Percentiles rank a stretch among this genome's conserved stretches.
These are phyloP conservation scores for Phrynocephalus forsythii DNA, from an alignment of 2,797 vertebrate species.

Conservation along the genomic window DNA sequence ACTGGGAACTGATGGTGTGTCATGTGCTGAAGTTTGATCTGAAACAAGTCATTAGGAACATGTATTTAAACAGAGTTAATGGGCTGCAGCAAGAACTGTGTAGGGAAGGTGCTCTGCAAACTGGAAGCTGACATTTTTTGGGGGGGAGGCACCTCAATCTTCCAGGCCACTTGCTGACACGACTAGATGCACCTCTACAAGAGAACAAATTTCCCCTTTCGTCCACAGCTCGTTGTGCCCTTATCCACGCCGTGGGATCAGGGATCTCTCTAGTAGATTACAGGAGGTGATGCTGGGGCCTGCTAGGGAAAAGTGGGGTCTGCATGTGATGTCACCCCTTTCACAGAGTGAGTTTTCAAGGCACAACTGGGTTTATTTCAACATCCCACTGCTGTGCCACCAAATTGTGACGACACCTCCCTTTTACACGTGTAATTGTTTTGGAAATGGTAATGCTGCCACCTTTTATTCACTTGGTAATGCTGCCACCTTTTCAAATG, in stretches of 20 bases:
- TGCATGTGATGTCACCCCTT: background rate
- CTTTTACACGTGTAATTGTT: too few species aligned
- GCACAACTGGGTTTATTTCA: too few species aligned
- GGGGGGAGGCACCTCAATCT: too few species aligned
- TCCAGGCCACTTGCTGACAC: too few species aligned
- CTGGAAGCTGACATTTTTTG: background rate
- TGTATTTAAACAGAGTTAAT: background rate
- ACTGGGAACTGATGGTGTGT: conserved; percentile 26
- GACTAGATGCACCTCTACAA: too few species aligned
- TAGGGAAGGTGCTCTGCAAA: background rate
- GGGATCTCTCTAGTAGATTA: background rate
- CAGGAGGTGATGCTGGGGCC: background rate
- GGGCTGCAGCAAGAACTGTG: background rate
- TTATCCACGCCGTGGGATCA: background rate
- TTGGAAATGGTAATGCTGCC: too few species aligned
- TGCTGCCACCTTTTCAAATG: too few species aligned
- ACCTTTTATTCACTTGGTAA: too few species aligned
- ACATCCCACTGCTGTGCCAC: too few species aligned
- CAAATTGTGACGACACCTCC: too few species aligned
- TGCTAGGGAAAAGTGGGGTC: conserved; percentile 42
- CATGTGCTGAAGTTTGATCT: conserved; percentile 19
- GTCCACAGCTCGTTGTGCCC: background rate
- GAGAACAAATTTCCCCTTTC: background rate
- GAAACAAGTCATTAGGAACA: background rate
- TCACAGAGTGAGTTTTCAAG: too few species aligned